Evolutionary conservation across 2,888 invertebrate genomes (phyloP).

Genomic region (Seladonia tumulorum): DNA sequence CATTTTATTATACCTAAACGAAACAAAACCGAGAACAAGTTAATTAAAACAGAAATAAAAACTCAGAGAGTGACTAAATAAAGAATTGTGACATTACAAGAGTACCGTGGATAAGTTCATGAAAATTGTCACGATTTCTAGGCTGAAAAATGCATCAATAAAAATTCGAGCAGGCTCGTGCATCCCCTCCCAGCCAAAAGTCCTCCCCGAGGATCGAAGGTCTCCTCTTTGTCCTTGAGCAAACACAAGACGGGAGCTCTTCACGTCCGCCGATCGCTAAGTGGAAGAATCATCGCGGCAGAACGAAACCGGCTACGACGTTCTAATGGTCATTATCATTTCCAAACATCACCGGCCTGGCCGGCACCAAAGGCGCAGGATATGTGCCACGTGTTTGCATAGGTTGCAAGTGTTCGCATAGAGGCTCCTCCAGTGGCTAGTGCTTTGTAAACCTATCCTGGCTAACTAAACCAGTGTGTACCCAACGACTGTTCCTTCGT

Average conservation of each 20-base stretch:
- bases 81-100: no score
- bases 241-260: conserved; percentile 80
- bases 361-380: conserved; percentile 28
- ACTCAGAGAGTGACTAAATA: no score
- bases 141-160: neutral
- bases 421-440: conserved; percentile 66
- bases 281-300: conserved; percentile 78
- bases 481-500: conserved; percentile 47
- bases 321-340: conserved; percentile 78
- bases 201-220: conserved; percentile 23
- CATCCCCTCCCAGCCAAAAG: neutral
- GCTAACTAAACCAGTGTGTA: conserved; percentile 64
- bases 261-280: conserved; percentile 75
- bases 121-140: neutral
- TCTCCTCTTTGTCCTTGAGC: conserved; percentile 48
- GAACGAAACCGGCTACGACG: conserved; percentile 54
- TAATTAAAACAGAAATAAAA: neutral
- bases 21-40: neutral
- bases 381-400: conserved; percentile 65
- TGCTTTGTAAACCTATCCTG: conserved; percentile 70
- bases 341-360: conserved; percentile 68
- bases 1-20: neutral
- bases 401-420: conserved; percentile 67
- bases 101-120: no score
- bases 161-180: conserved; percentile 21